phyloP scores from a whole-genome alignment of 2,113 vertebrate species.

The Pristiophorus japonicus region DNA sequence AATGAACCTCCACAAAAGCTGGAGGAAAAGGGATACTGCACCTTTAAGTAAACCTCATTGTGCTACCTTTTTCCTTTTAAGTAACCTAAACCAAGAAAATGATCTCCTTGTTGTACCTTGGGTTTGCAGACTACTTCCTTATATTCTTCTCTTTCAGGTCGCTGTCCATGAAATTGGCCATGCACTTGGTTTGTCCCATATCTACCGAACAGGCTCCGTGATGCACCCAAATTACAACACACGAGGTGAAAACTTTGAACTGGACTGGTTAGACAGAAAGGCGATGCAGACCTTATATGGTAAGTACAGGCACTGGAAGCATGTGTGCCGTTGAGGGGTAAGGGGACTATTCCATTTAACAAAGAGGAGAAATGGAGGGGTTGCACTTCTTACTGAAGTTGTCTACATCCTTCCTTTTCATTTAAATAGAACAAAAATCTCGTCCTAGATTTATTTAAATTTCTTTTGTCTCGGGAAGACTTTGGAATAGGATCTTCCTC shows the following conservation, averaged over 20 bases:
- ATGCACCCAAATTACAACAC: constrained; percentile 44
- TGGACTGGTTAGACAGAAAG: constrained; percentile 43
- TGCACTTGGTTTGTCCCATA: constrained; percentile 42
- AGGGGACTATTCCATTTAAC: neutral
- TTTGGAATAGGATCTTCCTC: neutral
- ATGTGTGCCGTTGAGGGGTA: neutral
- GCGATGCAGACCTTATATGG: constrained; percentile 43
- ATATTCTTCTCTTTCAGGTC: constrained; percentile 35
- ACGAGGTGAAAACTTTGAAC: constrained; percentile 41
- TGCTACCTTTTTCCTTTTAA: neutral
- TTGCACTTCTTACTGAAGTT: neutral
- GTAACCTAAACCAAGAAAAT: neutral
- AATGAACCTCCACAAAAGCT: neutral
- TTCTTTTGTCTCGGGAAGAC: neutral
- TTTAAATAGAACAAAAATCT: neutral
- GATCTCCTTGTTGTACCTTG: neutral
- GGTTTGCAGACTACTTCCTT: neutral
- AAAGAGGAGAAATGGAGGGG: neutral
- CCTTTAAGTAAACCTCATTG: neutral
- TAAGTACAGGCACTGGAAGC: constrained; percentile 16
- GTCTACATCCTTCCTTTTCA: neutral
- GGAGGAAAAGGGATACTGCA: neutral
- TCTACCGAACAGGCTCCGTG: constrained; percentile 41
- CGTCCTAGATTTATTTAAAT: neutral
- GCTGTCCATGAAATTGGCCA: constrained; percentile 45